A percentile compares a stretch with the other conserved stretches of the same genome.
Evolutionary conservation across 2,888 invertebrate genomes (phyloP).

Genomic region (Allolobophora icterica): DNA sequence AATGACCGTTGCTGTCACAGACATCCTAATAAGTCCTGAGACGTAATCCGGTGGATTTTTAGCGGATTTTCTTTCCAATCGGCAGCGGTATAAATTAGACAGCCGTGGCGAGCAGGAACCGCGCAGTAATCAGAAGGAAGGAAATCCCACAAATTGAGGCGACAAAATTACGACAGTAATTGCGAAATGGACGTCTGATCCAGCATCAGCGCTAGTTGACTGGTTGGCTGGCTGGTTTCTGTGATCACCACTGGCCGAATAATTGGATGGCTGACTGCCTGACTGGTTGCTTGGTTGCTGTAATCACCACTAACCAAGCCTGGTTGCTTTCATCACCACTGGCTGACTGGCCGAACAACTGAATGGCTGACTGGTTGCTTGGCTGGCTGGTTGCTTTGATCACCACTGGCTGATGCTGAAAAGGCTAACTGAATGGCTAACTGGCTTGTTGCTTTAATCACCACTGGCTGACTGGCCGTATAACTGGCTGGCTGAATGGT

Average conservation of each 20-base stretch:
- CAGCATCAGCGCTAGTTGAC: background rate
- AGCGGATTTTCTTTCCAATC: background rate
- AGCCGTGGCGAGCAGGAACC: background rate
- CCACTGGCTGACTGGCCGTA: too few relatives aligned
- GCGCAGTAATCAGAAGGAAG: background rate
- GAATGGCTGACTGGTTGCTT: background rate
- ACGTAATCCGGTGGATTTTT: too few relatives aligned
- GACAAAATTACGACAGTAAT: background rate
- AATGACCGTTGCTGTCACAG: too few relatives aligned
- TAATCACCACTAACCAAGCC: too few relatives aligned
- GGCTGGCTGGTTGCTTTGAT: too few relatives aligned
- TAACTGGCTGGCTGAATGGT: too few relatives aligned
- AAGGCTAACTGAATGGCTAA: too few relatives aligned
- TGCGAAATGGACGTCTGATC: background rate
- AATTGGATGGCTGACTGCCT: background rate
- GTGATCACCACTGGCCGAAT: too few relatives aligned
- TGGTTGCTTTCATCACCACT: too few relatives aligned
- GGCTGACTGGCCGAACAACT: background rate
- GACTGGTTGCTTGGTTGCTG: background rate
- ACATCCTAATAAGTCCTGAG: too few relatives aligned
- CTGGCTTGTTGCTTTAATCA: too few relatives aligned
- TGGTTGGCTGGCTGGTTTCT: background rate
- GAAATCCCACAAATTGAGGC: background rate
- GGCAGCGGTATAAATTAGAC: background rate
- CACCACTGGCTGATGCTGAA: too few relatives aligned